A percentile compares a stretch with the other conserved stretches of the same genome.
These are phyloP conservation scores for Leptopilina myrica DNA, from an alignment of 2,888 invertebrate species.

Conservation along the genomic window DNA sequence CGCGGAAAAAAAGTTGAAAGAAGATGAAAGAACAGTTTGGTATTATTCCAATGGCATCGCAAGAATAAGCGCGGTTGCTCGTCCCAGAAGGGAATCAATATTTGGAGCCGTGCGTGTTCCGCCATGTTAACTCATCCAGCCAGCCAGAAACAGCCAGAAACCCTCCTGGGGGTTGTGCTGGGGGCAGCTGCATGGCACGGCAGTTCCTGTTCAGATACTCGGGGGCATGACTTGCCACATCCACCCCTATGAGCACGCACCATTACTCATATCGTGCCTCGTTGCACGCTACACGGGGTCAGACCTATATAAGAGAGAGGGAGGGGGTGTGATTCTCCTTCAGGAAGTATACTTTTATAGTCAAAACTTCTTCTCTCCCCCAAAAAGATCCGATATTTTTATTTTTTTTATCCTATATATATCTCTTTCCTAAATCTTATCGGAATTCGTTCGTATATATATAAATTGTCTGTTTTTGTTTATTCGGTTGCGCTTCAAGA, in stretches of 20 bases:
- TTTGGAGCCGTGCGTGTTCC: constrained; percentile 72
- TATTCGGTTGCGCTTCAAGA: too few species aligned
- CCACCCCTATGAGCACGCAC: constrained; percentile 74
- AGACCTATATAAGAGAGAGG: constrained; percentile 34
- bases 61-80: constrained; percentile 33
- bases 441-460: too few species aligned
- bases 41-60: constrained; percentile 43
- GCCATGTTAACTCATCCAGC: constrained; percentile 68
- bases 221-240: constrained; percentile 74
- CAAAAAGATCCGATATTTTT: too few species aligned
- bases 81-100: constrained; percentile 73
- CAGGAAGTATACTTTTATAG: constrained; percentile 38
- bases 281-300: constrained; percentile 66
- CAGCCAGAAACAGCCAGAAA: constrained; percentile 51
- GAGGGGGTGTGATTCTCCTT: constrained; percentile 47
- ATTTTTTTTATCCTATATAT: too few species aligned
- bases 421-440: too few species aligned
- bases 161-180: constrained; percentile 50
- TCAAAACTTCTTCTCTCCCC: too few species aligned
- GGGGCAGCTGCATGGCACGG: constrained; percentile 56
- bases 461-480: too few species aligned
- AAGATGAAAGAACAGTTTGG: constrained; percentile 10
- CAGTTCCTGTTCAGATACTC: constrained; percentile 51
- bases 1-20: constrained; percentile 3
- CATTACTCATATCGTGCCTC: constrained; percentile 76